Conservation (phyloP, 2,888 invertebrate species). For the Drosophila meridiana region DNA sequence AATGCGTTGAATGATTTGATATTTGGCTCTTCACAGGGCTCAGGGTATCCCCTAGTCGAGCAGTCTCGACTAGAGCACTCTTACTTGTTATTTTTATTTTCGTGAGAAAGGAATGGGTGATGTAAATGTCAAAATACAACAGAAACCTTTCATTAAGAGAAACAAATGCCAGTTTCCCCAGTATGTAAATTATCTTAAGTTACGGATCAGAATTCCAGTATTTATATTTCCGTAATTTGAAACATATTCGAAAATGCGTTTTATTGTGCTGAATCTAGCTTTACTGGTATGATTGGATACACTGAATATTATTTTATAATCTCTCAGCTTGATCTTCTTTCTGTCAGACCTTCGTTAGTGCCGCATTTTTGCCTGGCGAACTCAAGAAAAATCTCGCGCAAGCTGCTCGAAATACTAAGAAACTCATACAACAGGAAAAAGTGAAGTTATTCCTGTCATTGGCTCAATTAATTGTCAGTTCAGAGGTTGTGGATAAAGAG, state of each 20-base stretch:
- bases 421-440: not conserved
- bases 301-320: not conserved
- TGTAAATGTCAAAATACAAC: too few species aligned
- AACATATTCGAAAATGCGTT: not conserved
- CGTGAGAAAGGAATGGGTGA: too few species aligned
- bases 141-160: not conserved
- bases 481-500: not conserved
- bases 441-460: not conserved
- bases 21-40: too few species aligned
- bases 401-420: conserved; percentile 1
- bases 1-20: too few species aligned
- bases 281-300: not conserved
- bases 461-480: not conserved
- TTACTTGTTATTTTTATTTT: too few species aligned
- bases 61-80: too few species aligned
- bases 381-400: not conserved
- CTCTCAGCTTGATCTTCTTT: not conserved
- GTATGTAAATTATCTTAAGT: not conserved
- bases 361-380: not conserved
- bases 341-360: not conserved
- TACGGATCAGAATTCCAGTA: not conserved
- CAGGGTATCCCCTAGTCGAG: too few species aligned
- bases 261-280: not conserved
- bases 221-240: not conserved
- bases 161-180: not conserved